Evolutionary conservation across 2,888 invertebrate species (phyloP).

Genomic region (Campaea margaritaria): DNA sequence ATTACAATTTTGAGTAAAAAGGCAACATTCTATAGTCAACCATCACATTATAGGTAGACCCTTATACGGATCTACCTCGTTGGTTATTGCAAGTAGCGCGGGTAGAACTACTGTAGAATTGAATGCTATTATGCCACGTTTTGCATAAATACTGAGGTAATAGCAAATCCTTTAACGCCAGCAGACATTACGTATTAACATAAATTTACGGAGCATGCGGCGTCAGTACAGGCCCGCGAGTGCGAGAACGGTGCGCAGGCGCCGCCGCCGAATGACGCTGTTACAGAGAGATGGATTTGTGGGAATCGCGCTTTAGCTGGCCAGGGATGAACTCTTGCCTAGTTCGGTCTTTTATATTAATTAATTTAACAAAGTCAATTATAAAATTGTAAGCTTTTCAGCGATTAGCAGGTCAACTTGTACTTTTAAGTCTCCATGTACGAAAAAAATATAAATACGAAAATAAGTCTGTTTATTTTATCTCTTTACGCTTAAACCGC

Average conservation of each 20-base stretch:
- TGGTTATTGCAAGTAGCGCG: background rate
- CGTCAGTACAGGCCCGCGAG: constrained; percentile 1
- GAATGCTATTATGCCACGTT: constrained; percentile 5
- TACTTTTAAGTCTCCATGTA: no score
- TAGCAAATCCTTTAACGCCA: constrained; percentile 25
- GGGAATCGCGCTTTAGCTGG: constrained; percentile 32
- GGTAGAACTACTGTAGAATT: background rate
- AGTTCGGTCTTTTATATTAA: background rate
- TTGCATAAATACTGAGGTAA: constrained; percentile 19
- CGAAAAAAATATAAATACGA: no score
- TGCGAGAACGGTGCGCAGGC: constrained; percentile 36
- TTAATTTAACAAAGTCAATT: background rate
- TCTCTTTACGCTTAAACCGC: no score
- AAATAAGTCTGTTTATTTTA: no score
- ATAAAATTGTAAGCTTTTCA: no score
- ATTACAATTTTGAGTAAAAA: no score
- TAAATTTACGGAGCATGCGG: constrained; percentile 23
- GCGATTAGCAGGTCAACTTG: no score
- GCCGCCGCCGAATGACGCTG: constrained; percentile 40
- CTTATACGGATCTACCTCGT: no score
- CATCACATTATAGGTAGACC: no score
- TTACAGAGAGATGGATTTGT: constrained; percentile 43
- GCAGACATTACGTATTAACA: constrained; percentile 24
- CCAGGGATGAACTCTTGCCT: constrained; percentile 28
- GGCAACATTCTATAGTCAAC: no score